Conservation (phyloP, 2,797 vertebrate genomes). For the Limosa lapponica region DNA sequence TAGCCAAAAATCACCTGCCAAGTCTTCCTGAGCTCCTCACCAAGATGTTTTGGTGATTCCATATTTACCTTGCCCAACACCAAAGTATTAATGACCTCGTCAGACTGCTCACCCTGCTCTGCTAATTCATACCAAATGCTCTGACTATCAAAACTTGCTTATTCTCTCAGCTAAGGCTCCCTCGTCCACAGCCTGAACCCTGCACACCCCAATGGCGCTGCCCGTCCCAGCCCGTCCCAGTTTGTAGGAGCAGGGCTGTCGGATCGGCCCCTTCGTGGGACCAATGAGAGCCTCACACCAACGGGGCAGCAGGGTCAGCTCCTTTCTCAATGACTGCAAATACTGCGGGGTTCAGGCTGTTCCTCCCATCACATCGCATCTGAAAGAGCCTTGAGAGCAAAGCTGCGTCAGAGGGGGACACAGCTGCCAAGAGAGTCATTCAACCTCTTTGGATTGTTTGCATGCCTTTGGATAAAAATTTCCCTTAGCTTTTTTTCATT, state of each 20-base stretch:
- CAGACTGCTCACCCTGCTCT: background rate
- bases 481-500: background rate
- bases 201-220: accelerated
- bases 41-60: background rate
- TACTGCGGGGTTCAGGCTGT: background rate
- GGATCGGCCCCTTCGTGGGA: background rate
- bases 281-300: background rate
- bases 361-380: background rate
- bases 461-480: background rate
- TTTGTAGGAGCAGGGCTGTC: background rate
- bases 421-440: background rate
- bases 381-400: slow-evolving; percentile 44
- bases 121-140: background rate
- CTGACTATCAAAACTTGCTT: background rate
- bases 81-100: background rate
- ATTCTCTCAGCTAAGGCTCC: background rate
- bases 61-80: background rate
- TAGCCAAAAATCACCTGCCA: background rate
- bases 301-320: background rate
- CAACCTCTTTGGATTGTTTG: background rate
- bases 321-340: slow-evolving; percentile 56
- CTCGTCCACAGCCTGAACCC: accelerated
- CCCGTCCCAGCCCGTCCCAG: accelerated
- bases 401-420: background rate
- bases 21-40: background rate